Evolutionary conservation across 2,797 vertebrate species (phyloP).

Genomic region (Euphonia xanthogaster): DNA sequence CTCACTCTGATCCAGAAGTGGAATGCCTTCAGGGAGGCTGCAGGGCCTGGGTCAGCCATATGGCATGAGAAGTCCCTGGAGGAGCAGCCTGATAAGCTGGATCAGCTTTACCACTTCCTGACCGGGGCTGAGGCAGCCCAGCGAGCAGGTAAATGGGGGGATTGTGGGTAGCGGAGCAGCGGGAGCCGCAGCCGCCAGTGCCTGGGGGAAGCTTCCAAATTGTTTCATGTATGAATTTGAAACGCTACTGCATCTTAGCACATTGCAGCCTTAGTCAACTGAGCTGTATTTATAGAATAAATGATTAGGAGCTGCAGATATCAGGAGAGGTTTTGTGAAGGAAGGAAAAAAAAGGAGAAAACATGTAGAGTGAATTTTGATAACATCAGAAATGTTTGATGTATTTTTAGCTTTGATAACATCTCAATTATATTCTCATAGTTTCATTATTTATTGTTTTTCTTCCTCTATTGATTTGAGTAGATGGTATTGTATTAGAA

Average conservation of each 20-base stretch:
- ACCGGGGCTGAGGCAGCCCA: slow-evolving; percentile 82
- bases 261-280: slow-evolving; percentile 69
- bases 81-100: slow-evolving; percentile 88
- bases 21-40: slow-evolving; percentile 84
- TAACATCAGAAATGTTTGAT: not conserved
- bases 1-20: slow-evolving; percentile 83
- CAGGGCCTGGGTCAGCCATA: slow-evolving; percentile 90
- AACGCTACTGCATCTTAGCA: slow-evolving; percentile 73
- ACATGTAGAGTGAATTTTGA: not conserved
- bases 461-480: slow-evolving; percentile 1
- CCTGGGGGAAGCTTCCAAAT: slow-evolving; percentile 78
- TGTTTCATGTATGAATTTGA: slow-evolving; percentile 78
- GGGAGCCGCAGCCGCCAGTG: slow-evolving; percentile 60
- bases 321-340: not conserved
- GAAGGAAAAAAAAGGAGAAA: not conserved
- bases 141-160: slow-evolving; percentile 78
- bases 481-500: not conserved
- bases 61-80: slow-evolving; percentile 89
- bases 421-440: not conserved
- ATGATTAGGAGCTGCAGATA: not conserved
- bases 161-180: slow-evolving; percentile 65
- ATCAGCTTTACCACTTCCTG: slow-evolving; percentile 85
- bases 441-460: slow-evolving; percentile 36
- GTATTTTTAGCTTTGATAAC: not conserved
- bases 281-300: slow-evolving; percentile 59